phyloP scores from a whole-genome alignment of 64 coral and sea anemone genomes.

The Orbicella faveolata region DNA sequence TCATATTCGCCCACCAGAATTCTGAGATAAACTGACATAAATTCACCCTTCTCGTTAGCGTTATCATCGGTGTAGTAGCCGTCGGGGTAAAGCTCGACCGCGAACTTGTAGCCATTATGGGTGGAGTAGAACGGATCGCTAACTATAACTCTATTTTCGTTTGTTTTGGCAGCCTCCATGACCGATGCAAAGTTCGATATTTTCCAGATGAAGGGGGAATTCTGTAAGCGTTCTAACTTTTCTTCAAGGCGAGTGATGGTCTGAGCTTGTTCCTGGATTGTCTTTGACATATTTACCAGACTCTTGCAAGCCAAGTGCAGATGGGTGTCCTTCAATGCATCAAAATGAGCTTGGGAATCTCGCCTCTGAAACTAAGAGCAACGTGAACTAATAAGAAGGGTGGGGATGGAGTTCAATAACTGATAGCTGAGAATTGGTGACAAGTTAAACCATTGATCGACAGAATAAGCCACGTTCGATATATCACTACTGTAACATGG shows the following conservation, averaged over 20 bases:
- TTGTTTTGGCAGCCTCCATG: constrained; percentile 21
- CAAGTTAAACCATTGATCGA: too few relatives aligned
- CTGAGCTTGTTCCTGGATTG: constrained; percentile 22
- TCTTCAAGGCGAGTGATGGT: constrained; percentile 1
- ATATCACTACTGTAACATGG: too few relatives aligned
- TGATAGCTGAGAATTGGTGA: too few relatives aligned
- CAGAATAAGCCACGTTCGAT: too few relatives aligned
- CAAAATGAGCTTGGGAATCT: constrained; percentile 20
- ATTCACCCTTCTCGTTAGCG: not conserved
- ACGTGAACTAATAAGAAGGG: too few relatives aligned
- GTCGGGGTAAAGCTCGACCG: not conserved
- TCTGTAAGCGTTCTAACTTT: constrained; percentile 18
- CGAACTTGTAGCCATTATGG: constrained; percentile 11
- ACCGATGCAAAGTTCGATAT: constrained; percentile 23
- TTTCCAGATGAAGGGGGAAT: constrained; percentile 42
- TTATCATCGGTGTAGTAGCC: constrained; percentile 9
- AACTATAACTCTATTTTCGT: not conserved
- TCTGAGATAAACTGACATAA: constrained; percentile 41
- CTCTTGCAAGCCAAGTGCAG: constrained; percentile 10
- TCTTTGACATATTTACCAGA: constrained; percentile 11
- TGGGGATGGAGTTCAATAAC: too few relatives aligned
- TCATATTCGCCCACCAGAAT: constrained; percentile 28
- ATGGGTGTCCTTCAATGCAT: constrained; percentile 25
- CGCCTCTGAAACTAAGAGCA: constrained; percentile 20
- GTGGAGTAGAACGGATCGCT: constrained; percentile 35